A percentile compares a stretch with the other conserved stretches of the same genome.
phyloP scores from a whole-genome alignment of 2,113 vertebrate species.

The Aspiorhynchus laticeps region DNA sequence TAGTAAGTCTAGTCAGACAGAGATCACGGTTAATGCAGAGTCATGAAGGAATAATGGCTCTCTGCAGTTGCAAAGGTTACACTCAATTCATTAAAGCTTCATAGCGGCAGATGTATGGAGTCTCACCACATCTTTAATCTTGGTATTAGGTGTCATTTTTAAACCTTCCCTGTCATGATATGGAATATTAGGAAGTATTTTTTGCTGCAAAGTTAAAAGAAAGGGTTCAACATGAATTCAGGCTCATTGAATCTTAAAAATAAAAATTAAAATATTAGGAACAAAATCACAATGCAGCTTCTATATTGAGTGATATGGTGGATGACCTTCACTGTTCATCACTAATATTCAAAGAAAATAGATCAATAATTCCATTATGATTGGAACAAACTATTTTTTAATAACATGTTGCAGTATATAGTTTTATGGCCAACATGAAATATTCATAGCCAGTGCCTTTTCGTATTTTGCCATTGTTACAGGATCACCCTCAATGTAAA shows the following conservation, averaged over 20 bases:
- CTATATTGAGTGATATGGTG: neutral
- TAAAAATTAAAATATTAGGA: too few species aligned
- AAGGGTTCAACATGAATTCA: neutral
- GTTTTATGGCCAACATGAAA: neutral
- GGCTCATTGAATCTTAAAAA: too few species aligned
- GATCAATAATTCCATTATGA: neutral
- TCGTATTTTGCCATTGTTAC: neutral
- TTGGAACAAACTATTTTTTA: neutral
- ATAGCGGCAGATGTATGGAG: neutral
- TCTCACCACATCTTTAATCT: neutral
- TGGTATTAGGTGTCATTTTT: neutral
- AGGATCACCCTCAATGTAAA: neutral
- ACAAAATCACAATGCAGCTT: neutral
- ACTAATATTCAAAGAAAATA: too few species aligned
- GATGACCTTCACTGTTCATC: neutral
- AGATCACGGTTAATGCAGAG: slow-evolving; percentile 20
- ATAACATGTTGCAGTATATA: neutral
- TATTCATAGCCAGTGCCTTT: neutral
- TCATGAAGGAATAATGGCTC: slow-evolving; percentile 12
- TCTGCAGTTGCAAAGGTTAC: slow-evolving; percentile 23
- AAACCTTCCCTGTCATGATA: neutral
- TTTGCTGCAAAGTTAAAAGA: neutral
- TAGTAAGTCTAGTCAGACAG: neutral
- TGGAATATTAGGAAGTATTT: neutral
- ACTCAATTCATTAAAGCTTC: neutral